phyloP scores from a whole-genome alignment of 2,888 invertebrate species.

The Drosophila meridionalis region DNA sequence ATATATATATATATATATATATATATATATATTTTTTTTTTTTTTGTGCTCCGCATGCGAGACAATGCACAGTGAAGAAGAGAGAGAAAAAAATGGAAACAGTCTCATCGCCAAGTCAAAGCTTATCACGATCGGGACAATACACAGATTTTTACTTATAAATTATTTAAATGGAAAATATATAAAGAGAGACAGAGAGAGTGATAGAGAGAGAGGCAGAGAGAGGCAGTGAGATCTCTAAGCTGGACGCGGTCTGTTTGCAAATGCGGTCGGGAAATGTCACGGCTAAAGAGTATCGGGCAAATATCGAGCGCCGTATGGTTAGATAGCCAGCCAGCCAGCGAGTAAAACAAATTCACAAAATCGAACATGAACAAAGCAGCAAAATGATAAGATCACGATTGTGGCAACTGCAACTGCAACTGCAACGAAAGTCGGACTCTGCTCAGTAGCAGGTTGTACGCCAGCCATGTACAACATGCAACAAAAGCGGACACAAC shows the following conservation, averaged over 20 bases:
- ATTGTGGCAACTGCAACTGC: constrained; percentile 49
- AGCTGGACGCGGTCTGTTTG: constrained; percentile 74
- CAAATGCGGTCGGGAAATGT: constrained; percentile 76
- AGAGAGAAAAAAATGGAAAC: neutral
- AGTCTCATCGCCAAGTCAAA: constrained; percentile 38
- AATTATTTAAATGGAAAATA: constrained; percentile 77
- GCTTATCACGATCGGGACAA: constrained; percentile 75
- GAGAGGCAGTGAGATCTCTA: constrained; percentile 13
- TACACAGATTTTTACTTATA: constrained; percentile 70
- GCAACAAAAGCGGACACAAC: constrained; percentile 52
- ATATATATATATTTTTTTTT: neutral
- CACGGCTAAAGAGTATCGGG: constrained; percentile 63
- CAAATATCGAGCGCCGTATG: constrained; percentile 30
- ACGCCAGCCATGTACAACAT: constrained; percentile 60
- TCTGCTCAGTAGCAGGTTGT: constrained; percentile 69
- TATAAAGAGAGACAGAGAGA: constrained; percentile 36
- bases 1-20: constrained; percentile 22
- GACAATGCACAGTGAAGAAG: constrained; percentile 42
- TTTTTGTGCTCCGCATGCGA: constrained; percentile 11
- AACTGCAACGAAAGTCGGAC: constrained; percentile 43
- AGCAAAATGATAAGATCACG: constrained; percentile 76
- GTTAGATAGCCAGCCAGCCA: constrained; percentile 20
- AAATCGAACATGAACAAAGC: constrained; percentile 79
- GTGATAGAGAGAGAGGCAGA: neutral
- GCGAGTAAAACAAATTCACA: constrained; percentile 75